Evolutionary conservation across 2,797 vertebrate genomes (phyloP).

Genomic region (Poecilia wingei): DNA sequence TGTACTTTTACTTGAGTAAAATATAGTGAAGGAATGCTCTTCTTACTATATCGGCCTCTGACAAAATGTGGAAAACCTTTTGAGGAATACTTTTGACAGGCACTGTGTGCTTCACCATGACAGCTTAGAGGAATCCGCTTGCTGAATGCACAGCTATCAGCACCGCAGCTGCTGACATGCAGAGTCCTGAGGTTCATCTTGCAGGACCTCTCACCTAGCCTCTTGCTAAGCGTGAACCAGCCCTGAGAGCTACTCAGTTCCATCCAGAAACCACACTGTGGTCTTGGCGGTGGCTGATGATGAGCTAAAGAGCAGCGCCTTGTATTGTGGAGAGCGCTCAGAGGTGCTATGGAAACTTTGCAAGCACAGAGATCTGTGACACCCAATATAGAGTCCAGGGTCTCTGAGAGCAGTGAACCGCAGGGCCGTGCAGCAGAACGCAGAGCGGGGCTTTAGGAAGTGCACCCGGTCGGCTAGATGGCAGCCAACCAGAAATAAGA

Average conservation of each 20-base stretch:
- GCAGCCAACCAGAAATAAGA: conserved; percentile 49
- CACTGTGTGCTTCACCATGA: not conserved
- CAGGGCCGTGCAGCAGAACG: conserved; percentile 50
- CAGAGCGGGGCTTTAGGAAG: conserved; percentile 59
- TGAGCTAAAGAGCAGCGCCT: conserved; percentile 58
- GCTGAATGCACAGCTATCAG: not conserved
- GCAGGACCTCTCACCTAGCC: conserved; percentile 56
- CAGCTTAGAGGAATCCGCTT: not conserved
- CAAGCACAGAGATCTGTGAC: conserved; percentile 45
- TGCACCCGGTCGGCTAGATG: conserved; percentile 43
- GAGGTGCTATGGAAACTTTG: conserved; percentile 76
- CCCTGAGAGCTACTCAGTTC: conserved; percentile 36
- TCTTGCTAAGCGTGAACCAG: conserved; percentile 41
- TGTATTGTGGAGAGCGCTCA: conserved; percentile 56
- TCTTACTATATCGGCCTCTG: too few species aligned
- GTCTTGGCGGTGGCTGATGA: conserved; percentile 62
- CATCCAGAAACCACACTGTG: conserved; percentile 78
- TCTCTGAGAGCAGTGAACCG: conserved; percentile 65
- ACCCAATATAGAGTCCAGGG: conserved; percentile 71
- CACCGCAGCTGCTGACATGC: conserved; percentile 8
- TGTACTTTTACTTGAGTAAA: not conserved
- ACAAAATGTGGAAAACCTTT: not conserved
- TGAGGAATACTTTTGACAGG: not conserved
- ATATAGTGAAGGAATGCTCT: not conserved
- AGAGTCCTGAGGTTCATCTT: conserved; percentile 25